Conservation (phyloP, 2,797 vertebrate genomes). For the Euphonia xanthogaster region DNA sequence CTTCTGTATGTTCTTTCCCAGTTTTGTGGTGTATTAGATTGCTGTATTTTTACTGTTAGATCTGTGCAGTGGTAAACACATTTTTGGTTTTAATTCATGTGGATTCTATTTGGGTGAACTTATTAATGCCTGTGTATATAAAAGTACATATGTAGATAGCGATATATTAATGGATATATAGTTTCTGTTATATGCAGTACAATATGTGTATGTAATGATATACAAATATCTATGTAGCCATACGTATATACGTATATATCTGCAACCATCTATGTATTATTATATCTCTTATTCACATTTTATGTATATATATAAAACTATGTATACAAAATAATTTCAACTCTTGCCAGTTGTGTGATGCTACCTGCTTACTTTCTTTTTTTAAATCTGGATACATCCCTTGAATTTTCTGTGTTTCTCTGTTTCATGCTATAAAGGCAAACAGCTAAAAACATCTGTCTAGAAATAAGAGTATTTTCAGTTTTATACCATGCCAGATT, state of each 20-base stretch:
- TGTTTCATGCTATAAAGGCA: background rate
- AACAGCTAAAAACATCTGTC: background rate
- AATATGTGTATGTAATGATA: background rate
- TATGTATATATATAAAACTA: background rate
- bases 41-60: background rate
- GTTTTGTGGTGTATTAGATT: background rate
- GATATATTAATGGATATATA: background rate
- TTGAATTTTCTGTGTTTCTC: background rate
- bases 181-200: background rate
- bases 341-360: background rate
- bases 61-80: background rate
- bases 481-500: background rate
- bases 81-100: background rate
- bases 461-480: background rate
- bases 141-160: background rate
- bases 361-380: background rate
- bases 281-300: background rate
- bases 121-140: background rate
- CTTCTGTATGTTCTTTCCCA: background rate
- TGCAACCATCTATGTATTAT: background rate
- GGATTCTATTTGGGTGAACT: background rate
- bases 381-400: background rate
- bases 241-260: background rate
- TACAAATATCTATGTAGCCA: background rate
- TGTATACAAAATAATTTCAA: background rate